Percentiles rank a stretch among this genome's conserved stretches.
These are phyloP conservation scores for Anisognathus igniventris DNA, from an alignment of 2,797 vertebrate species.

Conservation along the genomic window DNA sequence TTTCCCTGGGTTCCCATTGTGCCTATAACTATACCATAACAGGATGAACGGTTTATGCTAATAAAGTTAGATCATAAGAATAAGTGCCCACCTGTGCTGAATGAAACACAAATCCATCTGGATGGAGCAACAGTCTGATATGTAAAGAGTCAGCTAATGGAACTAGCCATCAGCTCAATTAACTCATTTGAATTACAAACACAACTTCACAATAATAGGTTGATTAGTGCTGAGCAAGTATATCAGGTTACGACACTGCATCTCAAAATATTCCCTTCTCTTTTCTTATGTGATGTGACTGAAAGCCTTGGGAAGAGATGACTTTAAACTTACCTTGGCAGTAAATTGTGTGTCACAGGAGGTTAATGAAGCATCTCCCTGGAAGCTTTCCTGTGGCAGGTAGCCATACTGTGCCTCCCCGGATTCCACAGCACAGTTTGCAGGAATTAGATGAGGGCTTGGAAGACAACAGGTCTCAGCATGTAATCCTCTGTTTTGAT, in stretches of 20 bases:
- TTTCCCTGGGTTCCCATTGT: slow-evolving; percentile 36
- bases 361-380: background rate
- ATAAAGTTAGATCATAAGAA: slow-evolving; percentile 53
- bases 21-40: slow-evolving; percentile 25
- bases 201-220: slow-evolving; percentile 5
- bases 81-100: slow-evolving; percentile 59
- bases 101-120: slow-evolving; percentile 49
- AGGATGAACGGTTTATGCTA: slow-evolving; percentile 57
- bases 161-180: slow-evolving; percentile 26
- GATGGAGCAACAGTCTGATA: slow-evolving; percentile 4
- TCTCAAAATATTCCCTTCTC: background rate
- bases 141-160: background rate
- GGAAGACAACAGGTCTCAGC: background rate
- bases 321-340: slow-evolving; percentile 38
- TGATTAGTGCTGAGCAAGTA: slow-evolving; percentile 35
- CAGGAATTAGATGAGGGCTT: background rate
- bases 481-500: background rate
- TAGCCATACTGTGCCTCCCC: background rate
- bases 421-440: background rate
- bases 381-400: background rate
- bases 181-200: slow-evolving; percentile 49
- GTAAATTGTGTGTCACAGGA: background rate
- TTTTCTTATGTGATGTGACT: background rate
- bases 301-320: background rate
- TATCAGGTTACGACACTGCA: background rate